A percentile compares a stretch with the other conserved stretches of the same genome.
Conservation (phyloP, 1,140 invertebrate genomes). For the Lepidurus apus region DNA sequence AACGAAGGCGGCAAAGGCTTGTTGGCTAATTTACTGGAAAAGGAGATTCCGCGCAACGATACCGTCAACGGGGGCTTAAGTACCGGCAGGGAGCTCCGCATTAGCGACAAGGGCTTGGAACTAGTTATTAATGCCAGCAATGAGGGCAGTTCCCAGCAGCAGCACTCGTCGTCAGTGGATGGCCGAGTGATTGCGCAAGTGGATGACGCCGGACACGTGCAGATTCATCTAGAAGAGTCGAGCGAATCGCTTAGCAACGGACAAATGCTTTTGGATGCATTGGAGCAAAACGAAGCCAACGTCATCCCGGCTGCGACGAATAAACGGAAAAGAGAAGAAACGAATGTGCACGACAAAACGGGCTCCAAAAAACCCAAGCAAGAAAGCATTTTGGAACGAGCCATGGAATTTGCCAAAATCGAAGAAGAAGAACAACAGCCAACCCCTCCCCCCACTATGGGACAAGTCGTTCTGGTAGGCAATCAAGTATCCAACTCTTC, state of each 20-base stretch:
- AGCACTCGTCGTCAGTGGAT: neutral
- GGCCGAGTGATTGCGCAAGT: constrained; percentile 26
- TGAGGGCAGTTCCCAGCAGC: neutral
- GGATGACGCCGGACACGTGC: constrained; percentile 33
- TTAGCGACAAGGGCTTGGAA: constrained; percentile 57
- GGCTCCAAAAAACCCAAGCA: constrained; percentile 26
- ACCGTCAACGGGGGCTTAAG: constrained; percentile 37
- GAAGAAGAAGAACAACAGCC: constrained; percentile 25
- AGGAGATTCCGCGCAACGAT: constrained; percentile 47
- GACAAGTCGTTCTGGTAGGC: neutral
- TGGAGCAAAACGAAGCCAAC: constrained; percentile 23
- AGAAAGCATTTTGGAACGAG: constrained; percentile 30
- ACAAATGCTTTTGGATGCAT: constrained; percentile 28
- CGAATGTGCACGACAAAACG: neutral
- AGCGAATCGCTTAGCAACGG: constrained; percentile 29
- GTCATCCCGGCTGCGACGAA: neutral
- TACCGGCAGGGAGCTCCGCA: constrained; percentile 51
- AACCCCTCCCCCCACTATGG: constrained; percentile 36
- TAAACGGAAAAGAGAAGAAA: constrained; percentile 19
- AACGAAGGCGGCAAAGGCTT: constrained; percentile 47
- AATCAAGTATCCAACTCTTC: neutral
- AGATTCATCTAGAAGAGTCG: constrained; percentile 35
- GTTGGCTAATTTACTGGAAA: constrained; percentile 62
- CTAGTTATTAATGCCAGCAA: constrained; percentile 47
- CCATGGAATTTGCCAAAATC: constrained; percentile 31